Evolutionary conservation across 30 jellyfish, hydroid and myxozoan genomes (phyloP).

Genomic region (Mastigias papua): DNA sequence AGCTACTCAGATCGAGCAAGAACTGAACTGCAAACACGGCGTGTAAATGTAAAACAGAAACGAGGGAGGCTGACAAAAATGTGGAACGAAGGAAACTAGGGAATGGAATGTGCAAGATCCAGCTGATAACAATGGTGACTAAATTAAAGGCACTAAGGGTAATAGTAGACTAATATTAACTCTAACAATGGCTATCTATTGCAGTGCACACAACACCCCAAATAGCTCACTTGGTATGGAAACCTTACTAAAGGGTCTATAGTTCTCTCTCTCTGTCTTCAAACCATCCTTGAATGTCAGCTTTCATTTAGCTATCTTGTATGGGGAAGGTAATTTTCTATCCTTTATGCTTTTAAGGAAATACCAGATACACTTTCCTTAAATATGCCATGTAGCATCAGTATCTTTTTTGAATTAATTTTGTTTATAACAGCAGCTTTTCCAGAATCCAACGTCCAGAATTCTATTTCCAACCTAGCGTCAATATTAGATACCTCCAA

Average conservation of each 20-base stretch:
- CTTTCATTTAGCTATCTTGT: constrained; percentile 10
- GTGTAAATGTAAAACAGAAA: too few relatives aligned
- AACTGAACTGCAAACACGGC: too few relatives aligned
- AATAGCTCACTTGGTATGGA: not conserved
- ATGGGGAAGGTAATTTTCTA: not conserved
- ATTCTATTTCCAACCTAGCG: not conserved
- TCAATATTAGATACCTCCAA: not conserved
- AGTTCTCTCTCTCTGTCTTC: constrained; percentile 9
- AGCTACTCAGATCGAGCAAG: too few relatives aligned
- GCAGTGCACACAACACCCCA: not conserved
- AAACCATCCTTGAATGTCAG: not conserved
- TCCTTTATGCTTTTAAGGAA: not conserved
- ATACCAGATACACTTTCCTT: not conserved
- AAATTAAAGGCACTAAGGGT: too few relatives aligned
- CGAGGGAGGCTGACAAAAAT: too few relatives aligned
- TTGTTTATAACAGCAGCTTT: not conserved
- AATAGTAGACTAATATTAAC: too few relatives aligned
- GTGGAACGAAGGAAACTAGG: too few relatives aligned
- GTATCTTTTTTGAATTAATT: not conserved
- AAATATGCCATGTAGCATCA: constrained; percentile 2
- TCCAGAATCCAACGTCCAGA: constrained; percentile 4
- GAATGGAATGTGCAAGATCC: too few relatives aligned
- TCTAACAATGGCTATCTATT: not conserved
- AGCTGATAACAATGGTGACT: too few relatives aligned
- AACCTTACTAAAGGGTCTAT: constrained; percentile 3